Base-by-base conservation (phyloP, 2,888 invertebrate genomes). In the Agrochola lota region DNA sequence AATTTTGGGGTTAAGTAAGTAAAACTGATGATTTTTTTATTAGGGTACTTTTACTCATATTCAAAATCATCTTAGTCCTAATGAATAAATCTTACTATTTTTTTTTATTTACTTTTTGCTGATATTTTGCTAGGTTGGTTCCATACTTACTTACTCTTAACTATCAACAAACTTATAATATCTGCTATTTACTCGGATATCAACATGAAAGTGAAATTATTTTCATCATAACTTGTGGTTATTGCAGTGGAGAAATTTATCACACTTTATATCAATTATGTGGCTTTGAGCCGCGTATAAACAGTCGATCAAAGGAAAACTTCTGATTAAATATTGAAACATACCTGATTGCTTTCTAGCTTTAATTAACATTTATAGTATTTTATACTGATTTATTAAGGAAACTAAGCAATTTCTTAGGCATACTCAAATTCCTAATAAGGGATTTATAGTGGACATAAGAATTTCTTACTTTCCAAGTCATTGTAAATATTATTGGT, bases 251-350 rank as follows among this genome's bases (percentile, higher is more conserved):
- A 68, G 62, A 83, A 63, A 78, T 78, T 83, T 71, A 79, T 71
- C 71, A 66, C 71, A 66, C 80, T 71, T 79, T 63, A 68, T 52
- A 71, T 66, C 59, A 80, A 72, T 72, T 55, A 64, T 72, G 52
- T 73, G 64, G 80, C 26, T 73, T 68, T 26, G 8, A 73, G 46
- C 55, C 26, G 17, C 64, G 49, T 59, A 8, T 30, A 71, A 52
- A 64, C 55, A 60, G 35, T 80, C 59, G 30, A 80, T 84, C 62
- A 66, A 55, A 66, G 59, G 55, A 46, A 72, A 80, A 71, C 46
- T 60, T 60, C 49, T 60, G 59, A 80, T 81, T 69, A 80, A 80
- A 84, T 81, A 79, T 72, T 72, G 68, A 80, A 81, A 80, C 63
- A 64, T 17, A 69, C 52, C 30, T 64, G 68, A 84, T 84, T 59